phyloP scores from a whole-genome alignment of 2,113 vertebrate species.

The Anhinga anhinga region DNA sequence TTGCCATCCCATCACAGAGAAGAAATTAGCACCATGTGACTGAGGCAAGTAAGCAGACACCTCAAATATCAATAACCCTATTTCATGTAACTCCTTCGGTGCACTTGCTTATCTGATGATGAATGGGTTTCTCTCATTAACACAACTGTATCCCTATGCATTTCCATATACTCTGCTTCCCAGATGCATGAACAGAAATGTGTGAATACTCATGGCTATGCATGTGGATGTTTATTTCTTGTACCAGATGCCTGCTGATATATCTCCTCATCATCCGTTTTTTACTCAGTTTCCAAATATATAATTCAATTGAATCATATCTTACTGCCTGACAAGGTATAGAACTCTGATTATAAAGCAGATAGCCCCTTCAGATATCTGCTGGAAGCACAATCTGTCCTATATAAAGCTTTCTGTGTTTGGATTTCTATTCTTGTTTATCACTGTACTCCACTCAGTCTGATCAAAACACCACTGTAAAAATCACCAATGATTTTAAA shows the following conservation, averaged over 20 bases:
- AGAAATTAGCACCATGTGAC: neutral
- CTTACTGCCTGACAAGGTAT: neutral
- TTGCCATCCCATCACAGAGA: neutral
- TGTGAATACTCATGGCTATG: neutral
- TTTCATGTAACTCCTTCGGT: neutral
- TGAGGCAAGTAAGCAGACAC: neutral
- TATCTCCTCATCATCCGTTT: neutral
- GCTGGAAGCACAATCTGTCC: neutral
- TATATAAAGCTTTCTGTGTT: neutral
- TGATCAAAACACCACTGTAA: neutral
- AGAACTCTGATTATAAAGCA: slow-evolving; percentile 6
- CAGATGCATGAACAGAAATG: neutral
- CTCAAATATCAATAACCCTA: neutral
- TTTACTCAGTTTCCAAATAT: neutral
- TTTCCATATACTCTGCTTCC: neutral
- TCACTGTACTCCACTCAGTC: neutral
- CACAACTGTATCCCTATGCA: neutral
- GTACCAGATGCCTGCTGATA: neutral
- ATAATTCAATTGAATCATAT: neutral
- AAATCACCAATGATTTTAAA: neutral
- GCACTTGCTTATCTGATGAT: neutral
- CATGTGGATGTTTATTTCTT: neutral
- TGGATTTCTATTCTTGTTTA: neutral
- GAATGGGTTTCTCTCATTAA: neutral
- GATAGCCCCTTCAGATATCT: neutral